Evolutionary conservation across 2,888 invertebrate genomes (phyloP).

Genomic region (Elysia crispata): DNA sequence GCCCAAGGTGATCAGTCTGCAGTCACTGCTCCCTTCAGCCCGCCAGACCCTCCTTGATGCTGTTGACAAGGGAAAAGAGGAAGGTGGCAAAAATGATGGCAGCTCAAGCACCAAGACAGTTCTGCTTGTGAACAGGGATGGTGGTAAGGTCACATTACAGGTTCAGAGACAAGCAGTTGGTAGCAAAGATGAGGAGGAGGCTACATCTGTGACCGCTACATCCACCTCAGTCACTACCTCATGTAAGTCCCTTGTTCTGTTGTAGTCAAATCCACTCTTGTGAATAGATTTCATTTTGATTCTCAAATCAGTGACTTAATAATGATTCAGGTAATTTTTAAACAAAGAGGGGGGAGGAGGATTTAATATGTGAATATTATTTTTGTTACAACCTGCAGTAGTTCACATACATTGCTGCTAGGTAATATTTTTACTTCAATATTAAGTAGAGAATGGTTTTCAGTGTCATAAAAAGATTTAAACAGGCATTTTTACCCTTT

Average conservation of each 20-base stretch:
- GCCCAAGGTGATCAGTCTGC: conserved; percentile 68
- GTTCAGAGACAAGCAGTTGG: conserved; percentile 53
- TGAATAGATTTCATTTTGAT: too few relatives aligned
- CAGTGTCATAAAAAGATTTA: too few relatives aligned
- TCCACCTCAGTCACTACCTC: conserved; percentile 50
- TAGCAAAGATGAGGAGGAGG: conserved; percentile 34
- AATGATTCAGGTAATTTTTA: too few relatives aligned
- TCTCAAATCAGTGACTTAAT: too few relatives aligned
- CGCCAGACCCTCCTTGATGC: conserved; percentile 59
- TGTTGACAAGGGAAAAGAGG: conserved; percentile 50
- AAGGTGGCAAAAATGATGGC: conserved; percentile 32
- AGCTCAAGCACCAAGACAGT: conserved; percentile 65
- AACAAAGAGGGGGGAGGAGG: too few relatives aligned
- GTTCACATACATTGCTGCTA: too few relatives aligned
- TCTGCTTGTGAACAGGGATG: conserved; percentile 72
- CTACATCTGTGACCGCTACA: conserved; percentile 45
- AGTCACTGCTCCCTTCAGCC: conserved; percentile 67
- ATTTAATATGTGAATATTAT: too few relatives aligned
- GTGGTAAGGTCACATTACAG: conserved; percentile 66
- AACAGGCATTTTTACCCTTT: too few relatives aligned
- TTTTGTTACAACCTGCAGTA: too few relatives aligned
- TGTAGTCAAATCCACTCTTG: background rate
- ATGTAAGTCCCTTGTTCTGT: conserved; percentile 23
- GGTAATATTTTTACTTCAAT: too few relatives aligned
- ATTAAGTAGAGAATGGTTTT: too few relatives aligned